These are phyloP conservation scores for Ephialtes manifestator DNA, from an alignment of 2,888 invertebrate genomes.

Conservation along the genomic window DNA sequence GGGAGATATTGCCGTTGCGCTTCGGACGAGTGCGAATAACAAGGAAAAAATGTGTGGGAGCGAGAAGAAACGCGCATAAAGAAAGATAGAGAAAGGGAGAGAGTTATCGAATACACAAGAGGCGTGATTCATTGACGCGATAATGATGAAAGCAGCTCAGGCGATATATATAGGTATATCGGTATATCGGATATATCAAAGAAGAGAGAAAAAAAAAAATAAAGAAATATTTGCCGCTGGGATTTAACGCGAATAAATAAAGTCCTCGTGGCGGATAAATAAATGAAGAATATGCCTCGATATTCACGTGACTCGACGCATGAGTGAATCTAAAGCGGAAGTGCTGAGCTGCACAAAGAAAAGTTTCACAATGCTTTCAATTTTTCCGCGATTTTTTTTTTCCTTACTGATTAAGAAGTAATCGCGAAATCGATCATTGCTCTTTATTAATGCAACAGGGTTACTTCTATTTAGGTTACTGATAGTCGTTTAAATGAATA, in stretches of 20 bases:
- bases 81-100: conserved; percentile 41
- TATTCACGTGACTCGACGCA: conserved; percentile 39
- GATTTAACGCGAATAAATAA: conserved; percentile 15
- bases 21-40: conserved; percentile 45
- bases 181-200: conserved; percentile 1
- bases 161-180: conserved; percentile 4
- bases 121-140: conserved; percentile 53
- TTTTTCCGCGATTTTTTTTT: not conserved
- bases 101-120: conserved; percentile 69
- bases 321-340: conserved; percentile 53
- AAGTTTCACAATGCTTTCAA: conserved; percentile 1
- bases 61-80: conserved; percentile 38
- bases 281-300: conserved; percentile 22
- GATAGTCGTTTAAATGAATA: not conserved
- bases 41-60: conserved; percentile 21
- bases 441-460: not conserved
- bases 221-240: not conserved
- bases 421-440: not conserved
- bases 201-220: conserved; percentile 7
- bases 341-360: conserved; percentile 13
- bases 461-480: conserved; percentile 21
- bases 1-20: conserved; percentile 62
- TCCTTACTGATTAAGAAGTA: conserved; percentile 1
- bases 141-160: conserved; percentile 33
- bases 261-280: not conserved